Base-by-base conservation (phyloP, 2,113 vertebrate species). In the Barbus barbus region DNA sequence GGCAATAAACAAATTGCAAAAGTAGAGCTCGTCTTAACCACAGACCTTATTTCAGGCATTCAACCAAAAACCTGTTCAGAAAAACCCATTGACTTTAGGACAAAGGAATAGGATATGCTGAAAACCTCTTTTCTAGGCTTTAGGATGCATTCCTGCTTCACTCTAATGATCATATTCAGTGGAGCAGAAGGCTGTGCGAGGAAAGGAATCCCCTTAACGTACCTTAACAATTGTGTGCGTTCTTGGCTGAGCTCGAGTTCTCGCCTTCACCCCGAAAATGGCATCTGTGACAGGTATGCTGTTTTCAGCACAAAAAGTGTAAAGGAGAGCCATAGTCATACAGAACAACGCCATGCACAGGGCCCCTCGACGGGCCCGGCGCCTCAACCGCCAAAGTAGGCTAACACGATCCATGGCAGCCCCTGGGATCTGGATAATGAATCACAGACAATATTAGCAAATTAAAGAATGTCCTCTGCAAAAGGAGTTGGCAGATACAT, bases 261-360 rank as follows among this genome's bases (percentile, higher is more conserved):
- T 89, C 0, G 92, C 93, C 28, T 92, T 90, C 20, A 93, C 90
- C 0, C 92, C 92, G 3, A 94, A 94, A 86, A 94, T 93, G 79
- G 93, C 93, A 28, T 94, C 93, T 0, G 94, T 94, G 82, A 94
- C 95, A 0, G 91, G 90, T 22, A 94, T 94, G 80, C 94, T 94
- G 91, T 94, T 95, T 48, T 95, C 94, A 14, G 94, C 94, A 3
- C 95, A 95, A 61, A 95, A 46, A 41, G 94, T 93, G 28, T 94
- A 95, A 13, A 95, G 91, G 80, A 94, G 85, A 16, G 92, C 94
- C 92, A 95, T 94, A 82, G 91, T 91, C 78, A 95, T 38, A 81
- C 93, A 93, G 88, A 95, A 94, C 78, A 95, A 87, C 8, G 86
- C 85, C 93, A 95, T 94, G 91, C 93, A 95, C 46, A 95, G 51